Evolutionary conservation across 1,140 invertebrate genomes (phyloP), one percentile per base, ranked within the genome.

Genomic region (Apis cerana): DNA sequence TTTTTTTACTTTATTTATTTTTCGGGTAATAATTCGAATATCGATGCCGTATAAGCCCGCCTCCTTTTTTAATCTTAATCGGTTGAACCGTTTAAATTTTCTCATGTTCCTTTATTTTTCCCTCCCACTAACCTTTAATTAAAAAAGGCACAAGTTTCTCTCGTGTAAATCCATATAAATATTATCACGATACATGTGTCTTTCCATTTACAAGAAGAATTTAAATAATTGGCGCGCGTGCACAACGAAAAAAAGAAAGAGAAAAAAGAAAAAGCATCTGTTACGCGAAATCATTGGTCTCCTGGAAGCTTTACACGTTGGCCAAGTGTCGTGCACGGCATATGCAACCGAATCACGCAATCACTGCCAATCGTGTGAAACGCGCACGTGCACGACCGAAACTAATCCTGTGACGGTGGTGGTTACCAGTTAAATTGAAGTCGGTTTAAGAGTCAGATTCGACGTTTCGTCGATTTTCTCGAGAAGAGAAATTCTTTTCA

Each of bases 331-430:
- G 72, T 82, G 86, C 80, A 86, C 76, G 75, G 65, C 68, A 59
- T 80, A 80, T 71, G 68, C 83, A 54, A 84, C 27, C 82, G 82
- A 86, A 92, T 92, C 93, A 94, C 92, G 93, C 92, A 94, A 94
- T 93, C 93, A 94, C 89, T 91, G 91, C 75, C 81, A 91, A 75
- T 86, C 90, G 91, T 93, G 92, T 89, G 92, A 93, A 93, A 87
- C 58, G 76, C 79, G 82, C 92, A 93, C 91, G 90, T 93, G 91
- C 78, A 80, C 86, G 61, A 84, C 43, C 77, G 64, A 70, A 87
- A 81, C 76, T 71, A 81, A 87, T 77, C 17, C 62, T 21, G 58
- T 50, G 67, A 27, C 59, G 33, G 33, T 43, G 33, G 33, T 43
- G 50, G 10, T 56, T 61, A 27, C 54, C n/a, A 27, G 61, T 43